These are phyloP conservation scores for Liposcelis brunnea DNA, from an alignment of 2,888 invertebrate genomes.

Conservation along the genomic window DNA sequence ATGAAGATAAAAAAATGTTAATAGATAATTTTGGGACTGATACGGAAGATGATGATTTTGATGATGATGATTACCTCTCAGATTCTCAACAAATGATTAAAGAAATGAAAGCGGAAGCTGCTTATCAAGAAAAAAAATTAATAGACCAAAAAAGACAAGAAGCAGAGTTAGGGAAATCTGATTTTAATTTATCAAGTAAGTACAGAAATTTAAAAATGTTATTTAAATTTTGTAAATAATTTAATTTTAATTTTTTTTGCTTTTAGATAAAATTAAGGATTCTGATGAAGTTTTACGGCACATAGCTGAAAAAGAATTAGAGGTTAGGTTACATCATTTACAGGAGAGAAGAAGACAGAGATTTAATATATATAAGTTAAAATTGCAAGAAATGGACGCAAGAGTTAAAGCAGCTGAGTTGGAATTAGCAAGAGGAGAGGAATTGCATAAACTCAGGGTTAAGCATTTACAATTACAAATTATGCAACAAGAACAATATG, in stretches of 20 bases:
- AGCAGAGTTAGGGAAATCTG: too few species aligned
- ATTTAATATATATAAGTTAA: constrained; percentile 4
- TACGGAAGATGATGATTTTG: not conserved
- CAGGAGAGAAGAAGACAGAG: not conserved
- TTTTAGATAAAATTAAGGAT: not conserved
- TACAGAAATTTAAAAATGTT: not conserved
- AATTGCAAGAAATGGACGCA: constrained; percentile 4
- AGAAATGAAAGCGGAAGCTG: constrained; percentile 3
- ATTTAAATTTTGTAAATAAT: not conserved
- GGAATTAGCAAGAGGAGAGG: not conserved
- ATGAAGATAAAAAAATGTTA: not conserved
- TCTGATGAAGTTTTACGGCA: not conserved
- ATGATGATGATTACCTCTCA: not conserved
- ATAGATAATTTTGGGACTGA: too few species aligned
- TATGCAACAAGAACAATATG: not conserved
- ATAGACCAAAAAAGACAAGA: too few species aligned
- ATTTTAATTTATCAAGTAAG: too few species aligned
- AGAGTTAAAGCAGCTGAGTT: not conserved
- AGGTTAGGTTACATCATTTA: not conserved
- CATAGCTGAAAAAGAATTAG: constrained; percentile 4
- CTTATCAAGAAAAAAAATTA: not conserved
- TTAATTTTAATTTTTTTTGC: not conserved
- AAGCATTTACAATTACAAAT: not conserved
- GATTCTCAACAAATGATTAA: constrained; percentile 2
- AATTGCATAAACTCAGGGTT: not conserved